Evolutionary conservation across 2,888 invertebrate genomes (phyloP), one percentile per base, ranked within the genome.

Genomic region (Brachyptera putata): DNA sequence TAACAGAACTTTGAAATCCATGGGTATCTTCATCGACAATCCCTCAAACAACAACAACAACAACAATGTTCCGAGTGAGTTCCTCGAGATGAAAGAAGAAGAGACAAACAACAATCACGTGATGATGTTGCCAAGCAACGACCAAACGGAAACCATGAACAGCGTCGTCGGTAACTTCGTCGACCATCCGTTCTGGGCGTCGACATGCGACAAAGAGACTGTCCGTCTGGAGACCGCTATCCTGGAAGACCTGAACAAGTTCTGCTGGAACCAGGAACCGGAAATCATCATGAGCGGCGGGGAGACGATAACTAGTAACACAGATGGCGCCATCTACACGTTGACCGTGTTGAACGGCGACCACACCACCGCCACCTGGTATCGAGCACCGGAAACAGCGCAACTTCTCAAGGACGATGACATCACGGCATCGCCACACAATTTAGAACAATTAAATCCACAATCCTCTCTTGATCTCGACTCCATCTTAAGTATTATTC

Each of bases 301-400:
- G 5, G 21, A 11, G n/a, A 39, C 14, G 11, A 18, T 14, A 5
- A 5, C 26, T 13, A 18, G 41, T 21, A 86, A 85, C 70, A 86
- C 87, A n/a, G 89, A 89, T 69, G 88, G 89, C 66, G 84, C 86
- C 73, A 91, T 91, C 71, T 91, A 91, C 74, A 91, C 91, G 60
- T 77, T 92, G 65, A 91, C 91, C 70, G 91, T 91, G 72, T 83
- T 92, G 71, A 91, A 91, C 75, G 88, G 87, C 68, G 85, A 86
- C 68, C 73, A 69, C 63, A 39, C 65, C 65, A 41, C 64, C 62
- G 43, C 75, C 69, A 41, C 62, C 64, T 80, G 73, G 77, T 79
- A 72, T 74, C 80, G 68, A 76, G 79, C 74, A 78, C 86, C 61
- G 7, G 60, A 56, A 7, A 14, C 83, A 21, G 82, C 83, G 72